phyloP scores from a whole-genome alignment of 2,797 vertebrate species.

The Neosilurus hyrtlii region DNA sequence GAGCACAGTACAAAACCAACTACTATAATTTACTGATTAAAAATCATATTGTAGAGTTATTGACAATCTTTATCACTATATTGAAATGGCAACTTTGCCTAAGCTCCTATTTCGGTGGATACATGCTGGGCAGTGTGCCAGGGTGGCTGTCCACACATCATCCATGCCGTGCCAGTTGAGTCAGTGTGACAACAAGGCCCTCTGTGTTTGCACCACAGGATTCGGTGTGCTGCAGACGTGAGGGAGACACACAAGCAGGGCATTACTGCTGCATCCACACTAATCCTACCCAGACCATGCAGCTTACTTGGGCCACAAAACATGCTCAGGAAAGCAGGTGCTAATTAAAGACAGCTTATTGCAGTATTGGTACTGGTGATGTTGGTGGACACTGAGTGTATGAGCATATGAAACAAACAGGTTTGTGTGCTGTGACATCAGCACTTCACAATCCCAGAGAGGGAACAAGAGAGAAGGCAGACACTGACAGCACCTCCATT shows the following conservation, averaged over 20 bases:
- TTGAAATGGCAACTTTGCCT: background rate
- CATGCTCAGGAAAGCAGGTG: conserved; percentile 61
- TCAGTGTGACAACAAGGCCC: conserved; percentile 37
- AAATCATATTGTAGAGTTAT: background rate
- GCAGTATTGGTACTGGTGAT: conserved; percentile 26
- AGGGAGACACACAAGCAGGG: conserved; percentile 51
- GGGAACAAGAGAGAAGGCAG: conserved; percentile 25
- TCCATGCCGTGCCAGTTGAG: conserved; percentile 42
- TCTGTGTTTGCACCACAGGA: conserved; percentile 31
- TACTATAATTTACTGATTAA: background rate
- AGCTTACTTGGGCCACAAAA: conserved; percentile 51
- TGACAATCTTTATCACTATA: conserved; percentile 4
- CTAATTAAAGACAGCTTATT: conserved; percentile 58
- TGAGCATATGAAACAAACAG: conserved; percentile 63
- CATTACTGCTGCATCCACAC: conserved; percentile 50
- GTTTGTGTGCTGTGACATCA: conserved; percentile 55
- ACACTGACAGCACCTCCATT: conserved; percentile 78
- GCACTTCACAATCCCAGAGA: conserved; percentile 19
- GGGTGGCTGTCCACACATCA: conserved; percentile 35
- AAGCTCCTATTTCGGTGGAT: conserved; percentile 2
- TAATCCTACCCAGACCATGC: conserved; percentile 59
- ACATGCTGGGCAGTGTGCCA: conserved; percentile 35
- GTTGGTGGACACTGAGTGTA: conserved; percentile 34
- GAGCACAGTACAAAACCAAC: background rate
- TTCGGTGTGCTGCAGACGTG: conserved; percentile 53